Conservation (phyloP, 2,797 vertebrate species). For the Rhynchonycteris naso region DNA sequence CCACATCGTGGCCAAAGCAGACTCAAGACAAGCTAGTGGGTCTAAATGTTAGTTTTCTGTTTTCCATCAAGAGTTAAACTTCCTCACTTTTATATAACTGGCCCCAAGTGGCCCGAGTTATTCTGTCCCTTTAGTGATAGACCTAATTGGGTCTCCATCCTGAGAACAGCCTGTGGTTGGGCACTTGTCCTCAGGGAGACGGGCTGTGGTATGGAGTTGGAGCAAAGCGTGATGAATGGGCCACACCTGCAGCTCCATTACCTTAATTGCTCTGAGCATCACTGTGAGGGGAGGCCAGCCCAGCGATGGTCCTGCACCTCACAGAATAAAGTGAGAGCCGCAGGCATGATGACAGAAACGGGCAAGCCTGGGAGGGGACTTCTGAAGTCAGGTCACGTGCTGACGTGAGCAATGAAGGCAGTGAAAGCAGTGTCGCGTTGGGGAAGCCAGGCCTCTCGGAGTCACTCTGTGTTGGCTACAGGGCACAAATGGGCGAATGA, state of each 20-base stretch:
- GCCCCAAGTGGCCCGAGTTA: background rate
- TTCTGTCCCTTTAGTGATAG: slow-evolving; percentile 56
- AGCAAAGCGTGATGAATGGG: slow-evolving; percentile 39
- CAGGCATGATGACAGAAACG: background rate
- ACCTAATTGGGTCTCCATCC: slow-evolving; percentile 40
- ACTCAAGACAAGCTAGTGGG: background rate
- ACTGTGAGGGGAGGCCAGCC: background rate
- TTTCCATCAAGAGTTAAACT: slow-evolving; percentile 33
- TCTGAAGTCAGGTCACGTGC: background rate
- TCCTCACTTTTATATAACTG: background rate
- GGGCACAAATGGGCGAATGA: no score
- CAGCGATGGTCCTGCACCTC: background rate
- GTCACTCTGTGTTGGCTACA: background rate
- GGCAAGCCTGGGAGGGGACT: background rate
- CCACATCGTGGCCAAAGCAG: background rate
- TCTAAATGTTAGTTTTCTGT: background rate
- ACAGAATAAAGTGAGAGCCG: background rate
- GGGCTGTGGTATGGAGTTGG: slow-evolving; percentile 9
- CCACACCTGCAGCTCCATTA: slow-evolving; percentile 53
- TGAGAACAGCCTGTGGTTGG: slow-evolving; percentile 87
- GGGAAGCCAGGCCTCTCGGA: background rate
- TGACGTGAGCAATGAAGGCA: background rate
- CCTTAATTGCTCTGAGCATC: slow-evolving; percentile 58
- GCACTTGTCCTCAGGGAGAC: slow-evolving; percentile 85
- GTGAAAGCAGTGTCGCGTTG: background rate